Conservation (phyloP, 2,888 invertebrate species). For the Amphipoea oculea region DNA sequence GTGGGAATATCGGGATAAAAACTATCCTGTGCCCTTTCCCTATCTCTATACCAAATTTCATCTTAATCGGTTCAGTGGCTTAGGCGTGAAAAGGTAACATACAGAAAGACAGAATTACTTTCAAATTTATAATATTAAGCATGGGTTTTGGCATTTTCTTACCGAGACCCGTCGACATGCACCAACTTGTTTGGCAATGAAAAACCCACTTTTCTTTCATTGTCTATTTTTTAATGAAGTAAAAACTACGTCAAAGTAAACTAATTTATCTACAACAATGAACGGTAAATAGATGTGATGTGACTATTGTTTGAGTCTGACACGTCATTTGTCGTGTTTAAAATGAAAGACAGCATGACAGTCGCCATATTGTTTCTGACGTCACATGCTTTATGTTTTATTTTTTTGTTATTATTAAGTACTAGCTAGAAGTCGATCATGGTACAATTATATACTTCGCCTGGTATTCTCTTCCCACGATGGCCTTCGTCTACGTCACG, state of each 20-base stretch:
- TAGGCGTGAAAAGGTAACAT: too few relatives aligned
- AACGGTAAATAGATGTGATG: conserved; percentile 2
- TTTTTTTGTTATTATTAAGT: not conserved
- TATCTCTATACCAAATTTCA: too few relatives aligned
- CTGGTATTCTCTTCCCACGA: too few relatives aligned
- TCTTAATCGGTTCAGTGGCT: too few relatives aligned
- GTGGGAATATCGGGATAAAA: too few relatives aligned
- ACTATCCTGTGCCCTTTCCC: too few relatives aligned
- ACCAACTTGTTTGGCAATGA: not conserved
- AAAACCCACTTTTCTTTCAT: not conserved
- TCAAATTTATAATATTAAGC: too few relatives aligned
- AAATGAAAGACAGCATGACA: not conserved
- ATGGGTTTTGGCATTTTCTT: too few relatives aligned
- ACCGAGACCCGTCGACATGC: not conserved
- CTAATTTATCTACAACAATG: conserved; percentile 35
- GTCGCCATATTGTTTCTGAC: conserved; percentile 29
- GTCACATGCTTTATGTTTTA: conserved; percentile 2
- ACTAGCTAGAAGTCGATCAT: too few relatives aligned
- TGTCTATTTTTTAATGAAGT: conserved; percentile 16
- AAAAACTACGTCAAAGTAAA: conserved; percentile 27
- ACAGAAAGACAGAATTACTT: too few relatives aligned
- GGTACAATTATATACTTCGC: too few relatives aligned
- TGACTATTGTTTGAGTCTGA: conserved; percentile 19
- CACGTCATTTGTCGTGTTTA: conserved; percentile 1
- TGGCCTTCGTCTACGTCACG: too few relatives aligned